These are phyloP conservation scores for Drosophila tristis DNA, from an alignment of 1,140 invertebrate genomes.

Conservation along the genomic window DNA sequence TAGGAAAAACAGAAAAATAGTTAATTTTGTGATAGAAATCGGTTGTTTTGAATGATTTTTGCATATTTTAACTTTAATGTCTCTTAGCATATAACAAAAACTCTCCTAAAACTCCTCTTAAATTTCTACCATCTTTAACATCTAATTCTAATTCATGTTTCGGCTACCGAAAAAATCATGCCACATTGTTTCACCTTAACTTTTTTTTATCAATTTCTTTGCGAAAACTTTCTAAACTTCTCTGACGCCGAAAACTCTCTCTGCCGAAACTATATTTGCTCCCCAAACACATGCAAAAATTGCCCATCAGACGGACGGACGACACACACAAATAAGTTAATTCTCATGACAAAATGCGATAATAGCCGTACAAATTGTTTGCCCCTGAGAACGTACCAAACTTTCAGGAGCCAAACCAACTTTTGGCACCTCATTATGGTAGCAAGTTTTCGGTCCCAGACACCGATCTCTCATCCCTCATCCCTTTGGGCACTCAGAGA, in stretches of 20 bases:
- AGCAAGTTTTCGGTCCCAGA: constrained; percentile 23
- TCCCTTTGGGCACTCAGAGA: not conserved
- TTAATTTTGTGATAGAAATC: too few species aligned
- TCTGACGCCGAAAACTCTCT: not conserved
- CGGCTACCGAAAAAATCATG: not conserved
- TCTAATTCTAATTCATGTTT: too few species aligned
- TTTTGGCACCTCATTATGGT: constrained; percentile 32
- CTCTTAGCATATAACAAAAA: too few species aligned
- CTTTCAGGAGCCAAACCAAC: constrained; percentile 36
- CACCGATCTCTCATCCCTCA: not conserved
- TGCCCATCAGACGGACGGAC: not conserved
- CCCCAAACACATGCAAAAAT: constrained; percentile 7
- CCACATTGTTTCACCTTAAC: not conserved
- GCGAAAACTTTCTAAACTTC: not conserved
- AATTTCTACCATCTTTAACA: too few species aligned
- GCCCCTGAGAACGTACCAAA: constrained; percentile 42
- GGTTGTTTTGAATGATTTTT: too few species aligned
- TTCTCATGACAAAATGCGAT: constrained; percentile 52
- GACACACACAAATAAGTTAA: constrained; percentile 39
- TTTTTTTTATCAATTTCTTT: not conserved
- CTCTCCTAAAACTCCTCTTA: too few species aligned
- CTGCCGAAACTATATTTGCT: not conserved
- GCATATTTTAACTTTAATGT: too few species aligned
- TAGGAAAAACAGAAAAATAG: too few species aligned
- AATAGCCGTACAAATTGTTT: constrained; percentile 52